Base-by-base conservation (phyloP, 2,888 invertebrate species). In the Apeira syringaria region DNA sequence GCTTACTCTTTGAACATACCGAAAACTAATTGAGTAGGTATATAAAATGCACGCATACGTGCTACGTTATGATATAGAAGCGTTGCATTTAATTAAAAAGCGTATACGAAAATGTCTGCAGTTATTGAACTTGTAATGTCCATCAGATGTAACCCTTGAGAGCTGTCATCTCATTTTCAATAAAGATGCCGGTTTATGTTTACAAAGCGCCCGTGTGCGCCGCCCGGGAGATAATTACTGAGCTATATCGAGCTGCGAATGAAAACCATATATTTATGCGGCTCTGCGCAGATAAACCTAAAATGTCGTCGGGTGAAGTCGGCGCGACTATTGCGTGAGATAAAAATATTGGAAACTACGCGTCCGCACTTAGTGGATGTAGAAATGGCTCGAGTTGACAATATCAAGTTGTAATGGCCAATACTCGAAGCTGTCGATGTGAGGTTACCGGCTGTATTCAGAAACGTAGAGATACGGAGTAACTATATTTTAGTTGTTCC, bases 191-290 rank as follows among this genome's bases (percentile, higher is more conserved):
- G 60, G 54, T 65, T 63, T 72, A 74, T 71, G 68, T 68, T 67
- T 62, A 68, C 66, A 68, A 64, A 61, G 61, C 66, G 70, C 62
- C 52, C 56, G 67, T 61, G 58, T 63, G 63, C 50, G 41, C 42
- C 54, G 49, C 54, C 59, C 45, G 47, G 53, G 56, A 59, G 67
- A 65, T 75, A 75, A 79, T 76, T 78, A 78, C 74, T 55, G 64
- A 61, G 68, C 66, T 48, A 63, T 74, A 73, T 68, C 71, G 71
- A 61, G 68, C 64, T 63, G 56, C 74, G 70, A 76, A 79, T 83
- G 75, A 82, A 81, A 65, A 75, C 67, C 62, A 68, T 71, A 71
- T 75, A 73, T 80, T 83, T 82, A 80, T 75, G 74, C 61, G 59
- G 63, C 61, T 59, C 67, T 66, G 67, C 62, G 56, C 64, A 58